Evolutionary conservation across 2,888 invertebrate species (phyloP).

Genomic region (Nemotelus nigrinus): DNA sequence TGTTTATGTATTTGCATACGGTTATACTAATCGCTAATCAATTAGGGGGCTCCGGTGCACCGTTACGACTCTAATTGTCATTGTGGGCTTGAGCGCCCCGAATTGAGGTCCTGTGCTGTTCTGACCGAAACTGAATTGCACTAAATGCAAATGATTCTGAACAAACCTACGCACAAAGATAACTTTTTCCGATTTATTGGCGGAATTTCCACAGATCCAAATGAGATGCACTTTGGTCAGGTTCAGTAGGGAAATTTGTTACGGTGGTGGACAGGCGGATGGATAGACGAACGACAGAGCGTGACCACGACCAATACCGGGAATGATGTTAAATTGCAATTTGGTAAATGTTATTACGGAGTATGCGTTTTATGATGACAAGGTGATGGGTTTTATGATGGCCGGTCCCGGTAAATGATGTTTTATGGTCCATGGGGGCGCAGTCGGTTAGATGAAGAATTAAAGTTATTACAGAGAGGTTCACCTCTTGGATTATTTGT

Average conservation of each 20-base stretch:
- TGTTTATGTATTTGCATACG: slow-evolving; percentile 11
- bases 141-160: too few relatives aligned
- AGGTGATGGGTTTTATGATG: not conserved
- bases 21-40: slow-evolving; percentile 9
- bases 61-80: not conserved
- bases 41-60: not conserved
- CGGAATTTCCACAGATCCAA: slow-evolving; percentile 9
- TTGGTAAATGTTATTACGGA: slow-evolving; percentile 3
- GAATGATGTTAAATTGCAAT: not conserved
- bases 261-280: not conserved
- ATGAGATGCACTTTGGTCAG: not conserved
- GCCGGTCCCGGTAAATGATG: not conserved
- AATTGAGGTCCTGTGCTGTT: too few relatives aligned
- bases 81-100: too few relatives aligned
- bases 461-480: too few relatives aligned
- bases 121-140: too few relatives aligned
- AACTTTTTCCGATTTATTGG: slow-evolving; percentile 1
- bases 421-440: not conserved
- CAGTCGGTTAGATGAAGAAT: not conserved
- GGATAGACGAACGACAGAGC: too few relatives aligned
- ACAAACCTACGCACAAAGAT: not conserved
- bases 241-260: not conserved
- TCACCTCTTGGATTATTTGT: too few relatives aligned
- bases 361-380: slow-evolving; percentile 1
- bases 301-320: not conserved